Evolutionary conservation across 2,888 invertebrate genomes (phyloP), one percentile per base, ranked within the genome.

Genomic region (Ormyrus nitidulus): DNA sequence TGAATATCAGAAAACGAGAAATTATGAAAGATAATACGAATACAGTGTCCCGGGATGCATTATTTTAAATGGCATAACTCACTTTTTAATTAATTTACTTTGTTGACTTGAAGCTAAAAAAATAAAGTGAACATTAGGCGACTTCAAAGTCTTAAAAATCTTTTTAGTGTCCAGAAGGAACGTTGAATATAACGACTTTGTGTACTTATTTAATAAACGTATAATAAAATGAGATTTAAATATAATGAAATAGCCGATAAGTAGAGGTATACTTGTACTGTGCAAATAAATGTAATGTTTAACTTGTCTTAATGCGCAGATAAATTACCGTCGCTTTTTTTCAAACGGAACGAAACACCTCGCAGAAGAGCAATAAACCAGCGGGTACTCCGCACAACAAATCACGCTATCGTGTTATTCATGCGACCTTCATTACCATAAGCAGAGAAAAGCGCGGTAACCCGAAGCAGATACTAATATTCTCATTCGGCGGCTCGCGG

Each of bases 221-320:
- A 34, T 34, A 34, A 34, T 34, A 34, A 34, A 59, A 19, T 11
- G 58, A 59, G 5, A n/a, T 19, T 19, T 59, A 59, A 59, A 59
- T 59, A 59, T 59, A 59, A 34, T 34, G 34, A 34, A 34, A 34
- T 34, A 34, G 34, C 34, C 34, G 34, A 34, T 34, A 34, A 34
- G 34, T 34, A 34, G 34, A 11, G 8, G 64, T 46, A 61, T 19
- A 4, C 19, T 34, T 10, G 19, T 64, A 46, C 44, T 64, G 11
- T 13, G 65, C 34, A 64, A 64, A 34, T 64, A 64, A 64, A 64
- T 64, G 64, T 48, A 64, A 64, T 64, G 46, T 64, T 64, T 46
- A 46, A 64, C 48, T 64, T 64, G 64, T 64, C n/a, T 46, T 61
- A 19, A 34, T 9, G 44, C 44, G 34, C 7, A 48, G 5, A 48